Conservation (phyloP, 2,888 invertebrate genomes). For the Tinea pellionella region DNA sequence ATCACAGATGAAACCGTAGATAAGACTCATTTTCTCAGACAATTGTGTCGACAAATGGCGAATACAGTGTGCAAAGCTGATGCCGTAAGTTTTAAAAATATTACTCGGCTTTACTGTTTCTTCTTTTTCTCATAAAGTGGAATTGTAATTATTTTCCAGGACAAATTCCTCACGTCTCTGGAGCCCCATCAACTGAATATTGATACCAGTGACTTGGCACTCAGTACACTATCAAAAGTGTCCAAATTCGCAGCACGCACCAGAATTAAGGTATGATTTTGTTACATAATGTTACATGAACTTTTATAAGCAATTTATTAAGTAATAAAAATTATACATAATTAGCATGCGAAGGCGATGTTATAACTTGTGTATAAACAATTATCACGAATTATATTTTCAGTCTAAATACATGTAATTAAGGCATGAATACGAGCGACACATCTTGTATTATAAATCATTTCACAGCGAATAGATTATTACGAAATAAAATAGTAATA, state of each 20-base stretch:
- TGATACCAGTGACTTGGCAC: constrained; percentile 87
- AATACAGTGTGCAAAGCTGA: constrained; percentile 93
- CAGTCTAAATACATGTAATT: not conserved
- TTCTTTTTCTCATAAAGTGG: not conserved
- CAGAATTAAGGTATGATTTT: constrained; percentile 73
- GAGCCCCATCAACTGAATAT: constrained; percentile 88
- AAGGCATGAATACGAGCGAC: not conserved
- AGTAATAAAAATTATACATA: constrained; percentile 22
- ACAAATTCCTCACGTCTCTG: constrained; percentile 81
- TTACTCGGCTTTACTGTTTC: not conserved
- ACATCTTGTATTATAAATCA: not conserved
- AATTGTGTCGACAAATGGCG: constrained; percentile 90
- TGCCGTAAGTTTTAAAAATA: constrained; percentile 73
- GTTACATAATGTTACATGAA: constrained; percentile 3
- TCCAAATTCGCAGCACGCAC: constrained; percentile 89
- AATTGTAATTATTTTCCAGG: constrained; percentile 55
- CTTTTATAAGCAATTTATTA: constrained; percentile 20
- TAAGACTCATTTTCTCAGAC: constrained; percentile 84
- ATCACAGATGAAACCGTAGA: constrained; percentile 85
- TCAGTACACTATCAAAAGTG: constrained; percentile 90
- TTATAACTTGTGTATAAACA: not conserved
- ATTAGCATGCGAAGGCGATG: not conserved
- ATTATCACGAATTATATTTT: not conserved
- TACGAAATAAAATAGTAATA: not conserved
- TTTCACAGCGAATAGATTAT: not conserved